Evolutionary conservation across 2,113 vertebrate species (phyloP).

Genomic region (Trachemys scripta): DNA sequence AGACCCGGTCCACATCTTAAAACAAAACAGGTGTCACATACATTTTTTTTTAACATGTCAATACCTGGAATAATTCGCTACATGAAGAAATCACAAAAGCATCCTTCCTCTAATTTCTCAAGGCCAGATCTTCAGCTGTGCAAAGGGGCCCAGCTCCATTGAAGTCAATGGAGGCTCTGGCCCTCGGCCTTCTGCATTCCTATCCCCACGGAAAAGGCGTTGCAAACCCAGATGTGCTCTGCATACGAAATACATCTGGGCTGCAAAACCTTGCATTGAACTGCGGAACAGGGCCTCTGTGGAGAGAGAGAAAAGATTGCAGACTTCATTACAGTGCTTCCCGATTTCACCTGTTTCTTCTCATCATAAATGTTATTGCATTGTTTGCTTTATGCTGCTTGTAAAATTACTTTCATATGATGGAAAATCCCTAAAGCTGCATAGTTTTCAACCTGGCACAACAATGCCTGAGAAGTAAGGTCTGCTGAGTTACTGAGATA

Average conservation of each 20-base stretch:
- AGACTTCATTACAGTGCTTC: neutral
- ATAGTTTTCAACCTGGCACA: neutral
- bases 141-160: neutral
- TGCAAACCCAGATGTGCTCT: rapidly evolving
- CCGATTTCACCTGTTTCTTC: neutral
- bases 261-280: neutral
- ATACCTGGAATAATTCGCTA: neutral
- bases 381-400: neutral
- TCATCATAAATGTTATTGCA: rapidly evolving
- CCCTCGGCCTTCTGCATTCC: rapidly evolving
- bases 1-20: neutral
- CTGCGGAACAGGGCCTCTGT: rapidly evolving
- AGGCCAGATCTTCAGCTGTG: neutral
- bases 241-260: neutral
- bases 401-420: rapidly evolving
- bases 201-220: neutral
- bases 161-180: neutral
- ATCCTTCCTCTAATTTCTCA: neutral
- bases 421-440: neutral
- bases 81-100: neutral
- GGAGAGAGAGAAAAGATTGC: neutral
- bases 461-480: neutral
- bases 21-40: neutral
- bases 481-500: neutral
- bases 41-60: neutral